Conservation (phyloP, 2,888 invertebrate species). For the Notocelia uddmanniana region DNA sequence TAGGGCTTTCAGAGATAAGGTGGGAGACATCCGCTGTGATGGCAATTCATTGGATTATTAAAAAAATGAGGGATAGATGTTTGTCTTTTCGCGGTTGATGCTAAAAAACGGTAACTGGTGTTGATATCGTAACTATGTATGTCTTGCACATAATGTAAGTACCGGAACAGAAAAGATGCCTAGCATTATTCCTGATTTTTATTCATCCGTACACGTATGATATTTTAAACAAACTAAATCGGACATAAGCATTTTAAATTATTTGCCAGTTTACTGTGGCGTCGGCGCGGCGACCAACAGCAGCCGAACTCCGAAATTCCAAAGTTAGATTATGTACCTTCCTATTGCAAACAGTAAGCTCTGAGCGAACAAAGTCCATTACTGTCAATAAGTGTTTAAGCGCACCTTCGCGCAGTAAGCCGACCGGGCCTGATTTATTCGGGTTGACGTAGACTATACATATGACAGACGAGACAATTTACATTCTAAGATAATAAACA, state of each 20-base stretch:
- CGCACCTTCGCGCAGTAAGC: constrained; percentile 32
- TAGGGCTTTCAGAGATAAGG: constrained; percentile 35
- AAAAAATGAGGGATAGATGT: neutral
- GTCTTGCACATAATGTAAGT: too few relatives aligned
- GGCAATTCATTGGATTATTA: constrained; percentile 28
- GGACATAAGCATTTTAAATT: too few relatives aligned
- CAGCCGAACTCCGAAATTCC: too few relatives aligned
- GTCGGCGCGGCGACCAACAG: too few relatives aligned
- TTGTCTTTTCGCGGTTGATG: neutral
- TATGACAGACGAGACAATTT: neutral
- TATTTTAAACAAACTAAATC: too few relatives aligned
- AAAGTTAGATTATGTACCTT: too few relatives aligned
- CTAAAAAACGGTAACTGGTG: neutral
- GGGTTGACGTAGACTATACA: neutral
- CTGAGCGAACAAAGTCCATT: neutral
- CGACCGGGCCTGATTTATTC: constrained; percentile 32
- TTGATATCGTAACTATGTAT: neutral
- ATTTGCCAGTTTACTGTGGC: too few relatives aligned
- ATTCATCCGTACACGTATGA: too few relatives aligned
- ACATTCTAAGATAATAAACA: too few relatives aligned
- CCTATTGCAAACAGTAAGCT: neutral
- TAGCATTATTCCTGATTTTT: too few relatives aligned
- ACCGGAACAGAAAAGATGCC: too few relatives aligned
- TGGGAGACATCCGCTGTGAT: constrained; percentile 19
- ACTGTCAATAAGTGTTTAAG: constrained; percentile 32